Conservation (phyloP, 2,888 invertebrate species). For the Hemithea aestivaria region DNA sequence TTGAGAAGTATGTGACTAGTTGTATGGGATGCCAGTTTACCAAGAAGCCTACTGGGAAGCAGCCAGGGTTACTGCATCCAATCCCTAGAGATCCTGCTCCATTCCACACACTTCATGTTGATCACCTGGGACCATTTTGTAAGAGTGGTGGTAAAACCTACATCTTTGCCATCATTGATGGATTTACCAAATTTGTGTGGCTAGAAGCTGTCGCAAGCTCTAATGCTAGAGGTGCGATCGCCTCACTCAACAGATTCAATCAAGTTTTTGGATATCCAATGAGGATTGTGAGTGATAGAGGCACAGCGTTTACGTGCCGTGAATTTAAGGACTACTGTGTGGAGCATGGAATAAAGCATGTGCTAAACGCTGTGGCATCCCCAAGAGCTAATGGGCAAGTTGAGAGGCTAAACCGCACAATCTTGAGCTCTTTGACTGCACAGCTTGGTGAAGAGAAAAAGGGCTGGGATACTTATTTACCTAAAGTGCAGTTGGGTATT, state of each 20-base stretch:
- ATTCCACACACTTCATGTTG: no score
- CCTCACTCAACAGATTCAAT: neutral
- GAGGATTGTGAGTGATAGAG: conserved; percentile 1
- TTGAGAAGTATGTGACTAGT: neutral
- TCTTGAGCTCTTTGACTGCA: neutral
- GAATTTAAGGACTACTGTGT: neutral
- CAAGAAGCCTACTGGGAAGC: conserved; percentile 16
- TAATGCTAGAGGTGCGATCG: neutral
- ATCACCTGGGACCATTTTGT: conserved; percentile 22
- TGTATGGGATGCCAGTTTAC: conserved; percentile 12
- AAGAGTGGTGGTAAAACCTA: conserved; percentile 12
- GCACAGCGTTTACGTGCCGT: neutral
- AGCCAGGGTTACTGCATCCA: conserved; percentile 13
- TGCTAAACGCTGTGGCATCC: no score
- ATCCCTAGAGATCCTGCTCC: conserved; percentile 18
- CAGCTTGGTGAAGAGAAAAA: no score
- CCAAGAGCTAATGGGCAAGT: no score
- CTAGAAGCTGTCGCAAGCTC: neutral
- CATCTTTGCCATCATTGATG: conserved; percentile 13
- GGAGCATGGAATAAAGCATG: neutral
- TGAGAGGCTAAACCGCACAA: no score
- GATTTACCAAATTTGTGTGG: conserved; percentile 16
- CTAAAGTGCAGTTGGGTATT: neutral
- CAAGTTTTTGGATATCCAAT: neutral
- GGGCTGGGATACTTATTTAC: neutral